Evolutionary conservation across 1,140 invertebrate species (phyloP).

Genomic region (Spodoptera frugiperda): DNA sequence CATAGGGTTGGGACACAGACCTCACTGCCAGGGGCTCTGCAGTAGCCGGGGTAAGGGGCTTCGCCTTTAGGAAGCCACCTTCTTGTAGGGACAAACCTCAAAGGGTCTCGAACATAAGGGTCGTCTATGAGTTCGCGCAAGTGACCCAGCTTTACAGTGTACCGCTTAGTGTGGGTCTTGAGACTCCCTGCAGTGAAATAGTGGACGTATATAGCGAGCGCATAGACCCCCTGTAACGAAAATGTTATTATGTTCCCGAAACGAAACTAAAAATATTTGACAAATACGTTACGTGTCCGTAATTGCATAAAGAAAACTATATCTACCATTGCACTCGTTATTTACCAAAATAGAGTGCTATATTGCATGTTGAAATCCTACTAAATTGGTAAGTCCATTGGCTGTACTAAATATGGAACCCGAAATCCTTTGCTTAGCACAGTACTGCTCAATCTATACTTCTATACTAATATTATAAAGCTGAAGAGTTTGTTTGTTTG

Average conservation of each 20-base stretch:
- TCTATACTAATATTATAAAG: too few species aligned
- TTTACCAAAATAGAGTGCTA: too few species aligned
- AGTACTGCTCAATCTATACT: too few species aligned
- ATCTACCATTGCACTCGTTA: too few species aligned
- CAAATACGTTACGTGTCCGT: too few species aligned
- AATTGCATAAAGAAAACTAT: too few species aligned
- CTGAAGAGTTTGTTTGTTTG: too few species aligned
- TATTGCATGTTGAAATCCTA: too few species aligned
- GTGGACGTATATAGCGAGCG: constrained; percentile 63
- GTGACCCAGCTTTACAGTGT: constrained; percentile 51
- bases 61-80: constrained; percentile 71
- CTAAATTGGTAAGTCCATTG: too few species aligned
- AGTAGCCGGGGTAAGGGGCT: constrained; percentile 77
- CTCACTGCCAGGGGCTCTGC: constrained; percentile 68
- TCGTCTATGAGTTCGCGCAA: constrained; percentile 41
- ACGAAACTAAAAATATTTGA: too few species aligned
- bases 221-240: constrained; percentile 62
- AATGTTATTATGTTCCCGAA: neutral
- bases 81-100: constrained; percentile 53
- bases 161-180: constrained; percentile 50
- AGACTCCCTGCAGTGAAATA: constrained; percentile 67
- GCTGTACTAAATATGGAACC: too few species aligned
- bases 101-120: neutral
- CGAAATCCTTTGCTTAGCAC: too few species aligned
- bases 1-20: constrained; percentile 71